phyloP scores from a whole-genome alignment of 2,113 vertebrate species.

The Sprattus sprattus region DNA sequence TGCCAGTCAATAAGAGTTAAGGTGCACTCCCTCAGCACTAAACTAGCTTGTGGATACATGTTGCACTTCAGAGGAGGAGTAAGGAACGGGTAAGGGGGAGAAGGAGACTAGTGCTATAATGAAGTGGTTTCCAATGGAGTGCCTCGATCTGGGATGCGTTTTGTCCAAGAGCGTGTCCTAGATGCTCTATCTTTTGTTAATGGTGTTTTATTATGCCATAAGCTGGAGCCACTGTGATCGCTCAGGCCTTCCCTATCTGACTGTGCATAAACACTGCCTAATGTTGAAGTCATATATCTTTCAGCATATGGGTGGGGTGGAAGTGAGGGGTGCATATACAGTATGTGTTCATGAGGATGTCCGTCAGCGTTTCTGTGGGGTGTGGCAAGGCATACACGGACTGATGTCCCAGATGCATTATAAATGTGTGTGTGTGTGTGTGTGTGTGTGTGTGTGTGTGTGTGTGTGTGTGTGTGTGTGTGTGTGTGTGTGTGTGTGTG shows the following conservation, averaged over 20 bases:
- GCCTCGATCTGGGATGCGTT: not conserved
- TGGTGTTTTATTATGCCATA: constrained; percentile 15
- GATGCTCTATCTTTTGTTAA: not conserved
- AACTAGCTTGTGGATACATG: no score
- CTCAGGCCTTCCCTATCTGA: constrained; percentile 13
- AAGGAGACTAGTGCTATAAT: not conserved
- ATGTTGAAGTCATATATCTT: not conserved
- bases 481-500: not conserved
- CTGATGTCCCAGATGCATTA: not conserved
- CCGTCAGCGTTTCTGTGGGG: not conserved
- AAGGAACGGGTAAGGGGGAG: no score
- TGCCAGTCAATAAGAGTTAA: no score
- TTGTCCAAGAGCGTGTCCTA: not conserved
- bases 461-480: not conserved
- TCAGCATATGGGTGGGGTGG: not conserved
- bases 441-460: not conserved
- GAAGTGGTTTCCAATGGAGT: not conserved
- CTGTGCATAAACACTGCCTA: not conserved
- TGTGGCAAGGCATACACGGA: not conserved
- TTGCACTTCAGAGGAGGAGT: no score
- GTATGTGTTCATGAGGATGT: not conserved
- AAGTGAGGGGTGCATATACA: not conserved
- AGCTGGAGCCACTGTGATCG: not conserved
- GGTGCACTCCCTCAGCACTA: no score
- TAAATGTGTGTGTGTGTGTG: constrained; percentile 1